Evolutionary conservation across 2,888 invertebrate species (phyloP), one percentile per base, ranked within the genome.

Genomic region (Nysson spinosus): DNA sequence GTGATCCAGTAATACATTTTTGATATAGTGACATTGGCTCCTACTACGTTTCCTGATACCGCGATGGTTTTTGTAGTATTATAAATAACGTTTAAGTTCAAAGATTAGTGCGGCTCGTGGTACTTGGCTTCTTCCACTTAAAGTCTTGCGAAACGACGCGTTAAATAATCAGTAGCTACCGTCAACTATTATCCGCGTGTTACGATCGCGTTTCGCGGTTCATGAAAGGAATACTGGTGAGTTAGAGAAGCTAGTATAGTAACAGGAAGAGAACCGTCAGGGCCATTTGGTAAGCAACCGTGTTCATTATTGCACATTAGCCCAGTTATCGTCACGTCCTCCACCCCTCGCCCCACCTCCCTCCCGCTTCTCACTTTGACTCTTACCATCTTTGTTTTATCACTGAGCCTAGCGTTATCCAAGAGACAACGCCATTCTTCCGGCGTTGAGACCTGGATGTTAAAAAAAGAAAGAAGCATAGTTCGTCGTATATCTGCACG

Each of bases 191-290:
- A 63, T 24, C 24, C 49, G 69, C 30, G 54, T 32, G 51, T 70
- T 56, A 62, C 54, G 58, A 70, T 54, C 62, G 43, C 26, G 57
- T 75, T 75, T 77, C 71, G 71, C 68, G 68, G 57, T 74, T 75
- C 71, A 54, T 71, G 64, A 77, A 65, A 67, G 75, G 57, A 52
- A 58, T 58, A 52, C 46, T 34, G 51, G 50, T 19, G 62, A 70
- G 75, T 74, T 54, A 56, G 35, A 50, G 61, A 65, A 65, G 58
- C 66, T n/a, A n/a, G n/a, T n/a, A n/a, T n/a, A n/a, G n/a, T n/a
- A 62, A 67, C 78, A 75, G 78, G 78, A 76, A 78, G 76, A 75
- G 78, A 67, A 67, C 68, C 75, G 76, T 78, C 78, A 78, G 78
- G 76, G 74, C 75, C 78, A 71, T 76, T 76, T 78, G 75, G 75